Percentiles rank a stretch among this genome's conserved stretches.
Evolutionary conservation across 2,113 vertebrate species (phyloP).

Genomic region (Falco punctatus): DNA sequence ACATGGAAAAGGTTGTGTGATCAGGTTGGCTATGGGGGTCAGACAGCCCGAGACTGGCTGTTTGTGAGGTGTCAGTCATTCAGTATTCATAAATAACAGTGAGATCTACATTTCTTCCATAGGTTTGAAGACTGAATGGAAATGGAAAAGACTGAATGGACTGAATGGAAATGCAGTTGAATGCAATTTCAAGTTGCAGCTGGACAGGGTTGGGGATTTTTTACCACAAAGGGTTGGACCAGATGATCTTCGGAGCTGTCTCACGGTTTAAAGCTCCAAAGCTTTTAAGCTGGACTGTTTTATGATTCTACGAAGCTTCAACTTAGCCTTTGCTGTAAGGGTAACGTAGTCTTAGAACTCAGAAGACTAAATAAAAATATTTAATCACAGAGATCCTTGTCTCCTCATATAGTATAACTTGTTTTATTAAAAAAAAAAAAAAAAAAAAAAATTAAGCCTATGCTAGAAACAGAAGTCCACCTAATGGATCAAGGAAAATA

Average conservation of each 20-base stretch:
- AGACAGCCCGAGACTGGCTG: fast-evolving
- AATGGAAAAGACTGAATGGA: no score
- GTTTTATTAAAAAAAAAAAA: not conserved
- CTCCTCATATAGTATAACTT: not conserved
- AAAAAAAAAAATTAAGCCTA: not conserved
- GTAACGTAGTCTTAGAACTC: not conserved
- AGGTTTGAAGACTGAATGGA: not conserved
- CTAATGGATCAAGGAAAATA: not conserved
- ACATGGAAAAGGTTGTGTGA: not conserved
- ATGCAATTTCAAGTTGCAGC: not conserved
- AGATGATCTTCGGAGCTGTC: not conserved
- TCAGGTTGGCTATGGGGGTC: not conserved
- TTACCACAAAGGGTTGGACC: not conserved
- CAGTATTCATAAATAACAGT: not conserved
- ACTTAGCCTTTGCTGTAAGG: not conserved
- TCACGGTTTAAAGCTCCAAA: no score
- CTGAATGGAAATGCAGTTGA: not conserved
- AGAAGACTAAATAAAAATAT: not conserved
- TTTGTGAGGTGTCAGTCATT: not conserved
- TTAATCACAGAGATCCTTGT: not conserved
- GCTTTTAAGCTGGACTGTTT: no score
- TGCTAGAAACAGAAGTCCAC: not conserved
- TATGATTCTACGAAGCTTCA: not conserved
- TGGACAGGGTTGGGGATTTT: not conserved
- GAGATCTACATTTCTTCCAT: not conserved